phyloP scores from a whole-genome alignment of 2,113 vertebrate species.

The Onychorhynchus coronatus region DNA sequence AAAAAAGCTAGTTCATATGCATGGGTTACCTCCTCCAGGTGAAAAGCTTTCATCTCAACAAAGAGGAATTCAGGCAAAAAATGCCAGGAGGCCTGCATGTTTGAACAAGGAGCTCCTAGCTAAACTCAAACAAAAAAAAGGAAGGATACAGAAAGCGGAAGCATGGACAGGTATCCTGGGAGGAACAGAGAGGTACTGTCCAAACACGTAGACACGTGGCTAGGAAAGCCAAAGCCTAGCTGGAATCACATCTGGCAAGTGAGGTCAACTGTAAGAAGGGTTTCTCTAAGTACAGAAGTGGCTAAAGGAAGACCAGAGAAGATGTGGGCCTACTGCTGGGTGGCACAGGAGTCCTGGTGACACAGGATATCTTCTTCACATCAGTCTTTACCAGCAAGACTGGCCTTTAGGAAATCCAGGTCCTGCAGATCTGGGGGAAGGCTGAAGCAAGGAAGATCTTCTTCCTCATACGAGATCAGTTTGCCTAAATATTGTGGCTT shows the following conservation, averaged over 20 bases:
- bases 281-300: neutral
- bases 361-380: neutral
- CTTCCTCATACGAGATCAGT: neutral
- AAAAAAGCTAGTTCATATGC: neutral
- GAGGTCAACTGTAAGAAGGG: neutral
- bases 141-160: rapidly evolving
- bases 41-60: neutral
- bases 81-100: neutral
- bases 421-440: neutral
- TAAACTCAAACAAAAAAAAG: neutral
- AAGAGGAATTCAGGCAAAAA: neutral
- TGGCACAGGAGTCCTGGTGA: neutral
- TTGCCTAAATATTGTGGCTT: neutral
- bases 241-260: neutral
- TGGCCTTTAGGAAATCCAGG: neutral
- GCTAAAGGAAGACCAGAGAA: neutral
- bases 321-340: rapidly evolving
- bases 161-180: neutral
- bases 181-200: neutral
- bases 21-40: neutral
- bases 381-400: neutral
- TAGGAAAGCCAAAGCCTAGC: neutral
- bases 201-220: neutral
- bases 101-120: neutral
- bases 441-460: neutral